Conservation (phyloP, 2,888 invertebrate genomes). For the Dasysyrphus tricinctus region DNA sequence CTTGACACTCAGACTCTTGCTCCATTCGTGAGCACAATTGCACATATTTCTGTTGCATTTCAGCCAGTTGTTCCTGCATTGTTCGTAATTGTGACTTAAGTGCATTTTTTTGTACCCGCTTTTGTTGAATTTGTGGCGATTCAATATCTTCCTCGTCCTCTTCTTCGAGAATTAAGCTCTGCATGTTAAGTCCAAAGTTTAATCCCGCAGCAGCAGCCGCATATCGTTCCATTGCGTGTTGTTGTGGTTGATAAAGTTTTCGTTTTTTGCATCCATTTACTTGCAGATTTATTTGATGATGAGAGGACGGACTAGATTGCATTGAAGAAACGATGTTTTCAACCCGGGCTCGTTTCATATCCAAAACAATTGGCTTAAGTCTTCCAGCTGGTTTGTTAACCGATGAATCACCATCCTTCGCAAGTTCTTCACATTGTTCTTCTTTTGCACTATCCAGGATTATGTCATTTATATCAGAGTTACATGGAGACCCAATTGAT, state of each 20-base stretch:
- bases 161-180: constrained; percentile 86
- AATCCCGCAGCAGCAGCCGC: constrained; percentile 85
- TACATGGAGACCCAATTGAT: constrained; percentile 85
- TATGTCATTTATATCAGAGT: constrained; percentile 84
- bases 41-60: constrained; percentile 95
- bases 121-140: constrained; percentile 91
- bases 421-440: constrained; percentile 87
- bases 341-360: constrained; percentile 95
- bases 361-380: constrained; percentile 87
- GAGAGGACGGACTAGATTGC: constrained; percentile 93
- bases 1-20: constrained; percentile 90
- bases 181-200: constrained; percentile 85
- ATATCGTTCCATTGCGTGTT: constrained; percentile 89
- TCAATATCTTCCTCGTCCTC: constrained; percentile 91
- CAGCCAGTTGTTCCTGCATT: constrained; percentile 94
- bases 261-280: constrained; percentile 96
- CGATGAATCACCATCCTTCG: constrained; percentile 85
- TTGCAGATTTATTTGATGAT: constrained; percentile 85
- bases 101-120: constrained; percentile 93
- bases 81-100: constrained; percentile 93
- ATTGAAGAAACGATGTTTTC: constrained; percentile 98
- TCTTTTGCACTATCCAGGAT: constrained; percentile 86
- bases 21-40: constrained; percentile 94
- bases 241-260: constrained; percentile 97
- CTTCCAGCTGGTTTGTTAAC: constrained; percentile 80